A percentile compares a stretch with the other conserved stretches of the same genome.
Conservation (phyloP, 2,113 vertebrate genomes). For the Dolichotis patagonum region DNA sequence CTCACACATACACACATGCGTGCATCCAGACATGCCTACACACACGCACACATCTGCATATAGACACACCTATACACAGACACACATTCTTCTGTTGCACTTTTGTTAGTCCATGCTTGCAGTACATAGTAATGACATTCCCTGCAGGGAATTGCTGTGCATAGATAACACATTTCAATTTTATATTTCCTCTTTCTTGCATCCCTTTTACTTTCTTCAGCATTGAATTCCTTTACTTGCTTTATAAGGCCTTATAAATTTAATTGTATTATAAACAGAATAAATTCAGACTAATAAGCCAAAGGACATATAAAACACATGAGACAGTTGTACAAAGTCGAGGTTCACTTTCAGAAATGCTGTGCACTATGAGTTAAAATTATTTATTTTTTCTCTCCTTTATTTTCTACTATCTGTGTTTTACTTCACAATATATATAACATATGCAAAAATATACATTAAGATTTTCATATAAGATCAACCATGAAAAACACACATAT, state of each 20-base stretch:
- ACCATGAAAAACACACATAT: neutral
- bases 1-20: too few species aligned
- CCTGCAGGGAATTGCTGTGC: rapidly evolving
- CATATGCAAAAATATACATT: neutral
- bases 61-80: too few species aligned
- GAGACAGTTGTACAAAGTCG: neutral
- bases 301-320: neutral
- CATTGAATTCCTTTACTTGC: neutral
- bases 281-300: neutral
- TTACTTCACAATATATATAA: neutral
- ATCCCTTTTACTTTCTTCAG: neutral
- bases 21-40: too few species aligned
- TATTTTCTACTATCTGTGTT: neutral
- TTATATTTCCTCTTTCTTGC: neutral
- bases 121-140: neutral
- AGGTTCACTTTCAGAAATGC: neutral
- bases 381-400: neutral
- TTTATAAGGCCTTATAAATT: neutral
- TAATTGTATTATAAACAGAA: neutral
- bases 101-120: neutral
- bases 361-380: neutral
- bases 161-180: neutral
- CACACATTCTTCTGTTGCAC: too few species aligned
- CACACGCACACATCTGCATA: too few species aligned
- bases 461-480: neutral